A percentile compares a stretch with the other conserved stretches of the same genome.
Conservation (phyloP, 2,888 invertebrate species). For the Cerastis rubricosa region DNA sequence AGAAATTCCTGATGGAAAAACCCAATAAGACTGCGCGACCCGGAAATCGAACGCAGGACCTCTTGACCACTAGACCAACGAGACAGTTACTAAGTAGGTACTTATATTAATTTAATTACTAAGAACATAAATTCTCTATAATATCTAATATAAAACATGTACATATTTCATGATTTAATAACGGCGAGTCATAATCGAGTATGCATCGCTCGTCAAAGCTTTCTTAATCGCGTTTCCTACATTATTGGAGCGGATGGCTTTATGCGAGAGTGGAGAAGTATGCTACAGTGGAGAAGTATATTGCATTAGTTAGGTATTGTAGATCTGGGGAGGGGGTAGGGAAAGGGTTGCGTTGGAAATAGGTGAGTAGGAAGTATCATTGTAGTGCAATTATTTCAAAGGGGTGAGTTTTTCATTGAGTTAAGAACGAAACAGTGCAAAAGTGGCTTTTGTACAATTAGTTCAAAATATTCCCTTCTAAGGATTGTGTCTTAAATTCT, state of each 20-base stretch:
- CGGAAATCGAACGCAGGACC: no score
- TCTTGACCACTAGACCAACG: no score
- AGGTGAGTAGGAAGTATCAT: conserved; percentile 7
- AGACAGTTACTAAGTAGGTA: no score
- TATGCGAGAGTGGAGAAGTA: conserved; percentile 55
- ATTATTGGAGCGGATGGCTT: conserved; percentile 46
- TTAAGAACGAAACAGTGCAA: not conserved
- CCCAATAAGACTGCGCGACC: no score
- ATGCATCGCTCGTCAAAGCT: conserved; percentile 74
- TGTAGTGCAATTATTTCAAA: not conserved
- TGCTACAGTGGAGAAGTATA: conserved; percentile 41
- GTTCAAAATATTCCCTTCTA: not conserved
- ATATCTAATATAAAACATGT: conserved; percentile 53
- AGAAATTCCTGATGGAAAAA: no score
- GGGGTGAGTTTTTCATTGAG: not conserved
- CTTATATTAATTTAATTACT: not conserved
- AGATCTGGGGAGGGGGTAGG: not conserved
- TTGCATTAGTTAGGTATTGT: conserved; percentile 26
- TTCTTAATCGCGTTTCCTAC: conserved; percentile 74
- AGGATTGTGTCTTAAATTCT: not conserved
- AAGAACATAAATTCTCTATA: conserved; percentile 14
- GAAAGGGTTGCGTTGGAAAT: not conserved
- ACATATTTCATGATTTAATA: conserved; percentile 55
- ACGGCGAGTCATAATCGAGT: conserved; percentile 70
- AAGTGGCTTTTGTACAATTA: not conserved